Base-by-base conservation (phyloP, 1,140 invertebrate genomes). In the Apis laboriosa region DNA sequence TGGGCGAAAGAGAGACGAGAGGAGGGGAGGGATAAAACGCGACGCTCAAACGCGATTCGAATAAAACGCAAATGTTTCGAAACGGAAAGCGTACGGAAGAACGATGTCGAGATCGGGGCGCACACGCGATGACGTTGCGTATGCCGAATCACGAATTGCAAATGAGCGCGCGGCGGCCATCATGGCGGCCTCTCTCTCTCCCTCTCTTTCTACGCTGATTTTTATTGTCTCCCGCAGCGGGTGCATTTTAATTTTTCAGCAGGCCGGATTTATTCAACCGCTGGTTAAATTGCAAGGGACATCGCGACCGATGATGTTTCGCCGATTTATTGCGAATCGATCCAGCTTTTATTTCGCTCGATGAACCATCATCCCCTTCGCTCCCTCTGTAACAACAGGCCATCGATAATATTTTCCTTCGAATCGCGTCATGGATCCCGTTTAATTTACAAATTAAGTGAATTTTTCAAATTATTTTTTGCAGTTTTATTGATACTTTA, bases 31-130 rank as follows among this genome's bases (percentile, higher is more conserved):
- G 12, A 64, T 83, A 79, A 83, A 84, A 83, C 34, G 24, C 24
- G 63, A 28, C 76, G 63, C 70, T 75, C 74, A 64, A 79, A 81
- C 5, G 34, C 55, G 58, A 53, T 24, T n/a, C 66, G 68, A 72
- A 72, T 84, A 88, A 89, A 89, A 86, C 68, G 73, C 24, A 80
- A 85, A 79, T 58, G 83, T 86, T 88, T 75, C 58, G 64, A 64
- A 73, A 83, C 63, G 85, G 85, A 85, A 87, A 78, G 77, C 73
- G 67, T 56, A 58, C 17, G 68, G 63, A 74, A 66, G 60, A 72
- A 68, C 58, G 70, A 55, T 19, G 70, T 34, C 21, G 55, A 60
- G 55, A 76, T 71, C 72, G 80, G 70, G 34, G 34, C 66, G 49
- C 66, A 51, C 70, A 34, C 51, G 24, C 70, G 49, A 85, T 63